These are phyloP conservation scores for Dissostichus mawsoni DNA, from an alignment of 2,113 vertebrate genomes.

Conservation along the genomic window DNA sequence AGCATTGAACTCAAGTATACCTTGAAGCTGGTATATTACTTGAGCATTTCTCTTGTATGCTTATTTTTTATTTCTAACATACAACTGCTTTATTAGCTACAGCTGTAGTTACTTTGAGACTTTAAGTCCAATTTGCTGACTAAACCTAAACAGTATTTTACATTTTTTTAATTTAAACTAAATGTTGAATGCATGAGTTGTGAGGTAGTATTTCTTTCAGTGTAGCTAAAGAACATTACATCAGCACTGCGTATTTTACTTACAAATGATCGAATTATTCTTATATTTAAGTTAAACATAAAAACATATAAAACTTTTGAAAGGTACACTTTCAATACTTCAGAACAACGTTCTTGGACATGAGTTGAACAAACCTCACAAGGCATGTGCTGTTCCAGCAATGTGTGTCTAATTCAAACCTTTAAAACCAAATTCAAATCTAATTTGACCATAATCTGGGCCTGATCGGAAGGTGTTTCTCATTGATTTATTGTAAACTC, in stretches of 20 bases:
- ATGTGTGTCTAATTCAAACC: slow-evolving; percentile 40
- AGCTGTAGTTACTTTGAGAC: background rate
- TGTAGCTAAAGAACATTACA: too few relatives aligned
- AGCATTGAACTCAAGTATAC: background rate
- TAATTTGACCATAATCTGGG: slow-evolving; percentile 52
- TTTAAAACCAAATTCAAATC: slow-evolving; percentile 46
- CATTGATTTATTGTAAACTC: slow-evolving; percentile 73
- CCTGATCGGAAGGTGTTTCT: slow-evolving; percentile 57
- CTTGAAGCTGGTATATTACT: background rate
- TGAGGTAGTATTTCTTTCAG: background rate
- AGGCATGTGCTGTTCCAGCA: slow-evolving; percentile 3
- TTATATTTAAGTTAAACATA: background rate
- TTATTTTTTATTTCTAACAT: background rate
- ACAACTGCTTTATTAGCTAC: background rate
- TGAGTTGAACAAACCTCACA: background rate
- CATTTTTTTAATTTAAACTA: too few relatives aligned
- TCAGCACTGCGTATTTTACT: background rate
- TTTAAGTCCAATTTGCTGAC: background rate
- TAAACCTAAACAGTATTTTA: background rate
- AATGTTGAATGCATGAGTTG: background rate
- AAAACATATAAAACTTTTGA: background rate
- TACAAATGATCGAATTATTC: background rate
- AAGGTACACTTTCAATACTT: slow-evolving; percentile 1
- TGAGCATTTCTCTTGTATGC: background rate
- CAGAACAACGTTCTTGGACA: slow-evolving; percentile 16